These are phyloP conservation scores for Zaprionus inermis DNA, from an alignment of 1,140 invertebrate species.

Conservation along the genomic window DNA sequence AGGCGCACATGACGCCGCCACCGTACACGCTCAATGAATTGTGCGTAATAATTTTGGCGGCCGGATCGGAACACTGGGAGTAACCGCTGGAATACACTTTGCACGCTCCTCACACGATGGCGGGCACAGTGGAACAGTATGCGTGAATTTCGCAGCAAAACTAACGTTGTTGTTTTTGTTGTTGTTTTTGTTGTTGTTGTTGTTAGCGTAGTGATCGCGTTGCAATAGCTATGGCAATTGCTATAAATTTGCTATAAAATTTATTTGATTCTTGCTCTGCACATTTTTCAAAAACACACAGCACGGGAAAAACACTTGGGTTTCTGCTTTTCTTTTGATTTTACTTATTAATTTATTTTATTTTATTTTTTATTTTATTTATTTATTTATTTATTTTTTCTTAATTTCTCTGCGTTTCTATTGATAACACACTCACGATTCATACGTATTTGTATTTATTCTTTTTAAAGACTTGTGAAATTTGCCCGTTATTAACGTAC, in stretches of 20 bases:
- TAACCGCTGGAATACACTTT: constrained; percentile 81
- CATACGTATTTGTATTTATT: constrained; percentile 25
- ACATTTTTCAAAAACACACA: constrained; percentile 36
- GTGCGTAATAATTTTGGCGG: constrained; percentile 85
- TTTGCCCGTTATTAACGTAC: constrained; percentile 23
- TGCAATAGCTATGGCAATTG: background rate
- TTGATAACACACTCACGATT: constrained; percentile 41
- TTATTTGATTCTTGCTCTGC: constrained; percentile 41
- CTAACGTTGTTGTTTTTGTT: constrained; percentile 5
- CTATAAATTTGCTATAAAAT: constrained; percentile 17
- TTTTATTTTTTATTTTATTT: constrained; percentile 30
- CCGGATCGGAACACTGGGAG: constrained; percentile 78
- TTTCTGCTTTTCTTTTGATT: constrained; percentile 38
- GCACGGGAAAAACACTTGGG: constrained; percentile 38
- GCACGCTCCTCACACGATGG: constrained; percentile 43
- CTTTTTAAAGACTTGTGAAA: constrained; percentile 27
- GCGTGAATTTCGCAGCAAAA: too few species aligned
- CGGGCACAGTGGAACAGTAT: constrained; percentile 3
- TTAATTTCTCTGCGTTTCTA: constrained; percentile 17
- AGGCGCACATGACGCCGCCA: constrained; percentile 84
- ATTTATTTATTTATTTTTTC: constrained; percentile 20
- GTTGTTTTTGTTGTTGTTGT: too few species aligned
- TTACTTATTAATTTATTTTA: constrained; percentile 14
- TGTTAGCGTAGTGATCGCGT: constrained; percentile 1
- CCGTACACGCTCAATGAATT: constrained; percentile 84